A percentile compares a stretch with the other conserved stretches of the same genome.
phyloP scores from a whole-genome alignment of 2,888 invertebrate genomes.

The Lasioglossum pauxillum region DNA sequence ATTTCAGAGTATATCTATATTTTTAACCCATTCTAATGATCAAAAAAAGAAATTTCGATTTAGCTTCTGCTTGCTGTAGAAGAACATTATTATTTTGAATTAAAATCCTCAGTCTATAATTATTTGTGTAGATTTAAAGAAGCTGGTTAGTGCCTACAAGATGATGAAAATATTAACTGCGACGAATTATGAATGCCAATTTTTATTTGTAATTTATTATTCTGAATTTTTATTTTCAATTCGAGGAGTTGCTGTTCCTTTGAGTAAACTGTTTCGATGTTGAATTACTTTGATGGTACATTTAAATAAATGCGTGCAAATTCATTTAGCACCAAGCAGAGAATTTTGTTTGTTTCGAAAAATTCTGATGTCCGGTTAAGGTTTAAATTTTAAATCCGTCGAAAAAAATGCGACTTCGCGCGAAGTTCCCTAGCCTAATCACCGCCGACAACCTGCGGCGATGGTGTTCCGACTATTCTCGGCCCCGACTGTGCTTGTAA shows the following conservation, averaged over 20 bases:
- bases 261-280: not conserved
- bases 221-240: not conserved
- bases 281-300: not conserved
- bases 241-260: not conserved
- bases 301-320: not conserved
- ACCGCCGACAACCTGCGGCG: conserved; percentile 14
- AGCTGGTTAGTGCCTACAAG: not conserved
- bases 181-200: not conserved
- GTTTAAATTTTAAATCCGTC: not conserved
- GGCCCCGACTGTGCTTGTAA: conserved; percentile 46
- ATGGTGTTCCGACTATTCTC: conserved; percentile 41
- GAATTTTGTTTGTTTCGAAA: not conserved
- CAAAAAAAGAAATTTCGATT: too few relatives aligned
- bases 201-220: not conserved
- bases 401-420: not conserved
- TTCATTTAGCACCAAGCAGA: not conserved
- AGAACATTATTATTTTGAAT: too few relatives aligned
- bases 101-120: not conserved
- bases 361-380: not conserved
- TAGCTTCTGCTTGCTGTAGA: too few relatives aligned
- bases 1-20: too few relatives aligned
- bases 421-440: not conserved
- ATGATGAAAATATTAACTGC: not conserved
- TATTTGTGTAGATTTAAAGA: not conserved
- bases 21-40: too few relatives aligned